Conservation (phyloP, 2,888 invertebrate genomes). For the Tenthredo amoena region DNA sequence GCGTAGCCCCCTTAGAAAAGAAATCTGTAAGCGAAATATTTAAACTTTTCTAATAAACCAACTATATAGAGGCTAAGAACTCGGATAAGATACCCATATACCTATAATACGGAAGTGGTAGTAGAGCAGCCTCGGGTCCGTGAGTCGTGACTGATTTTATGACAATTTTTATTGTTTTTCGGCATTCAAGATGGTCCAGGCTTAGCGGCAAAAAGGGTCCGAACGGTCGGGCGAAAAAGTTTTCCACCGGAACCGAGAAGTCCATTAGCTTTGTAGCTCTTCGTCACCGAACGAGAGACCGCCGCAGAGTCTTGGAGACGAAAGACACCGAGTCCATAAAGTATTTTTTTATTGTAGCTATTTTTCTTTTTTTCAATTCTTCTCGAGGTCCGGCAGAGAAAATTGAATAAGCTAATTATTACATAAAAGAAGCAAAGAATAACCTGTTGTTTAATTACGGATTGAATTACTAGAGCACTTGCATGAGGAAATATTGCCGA, state of each 20-base stretch:
- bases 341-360: not conserved
- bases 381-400: not conserved
- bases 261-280: conserved; percentile 45
- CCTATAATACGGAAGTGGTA: not conserved
- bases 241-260: conserved; percentile 38
- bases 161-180: conserved; percentile 50
- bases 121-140: not conserved
- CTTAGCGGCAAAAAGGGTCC: conserved; percentile 10
- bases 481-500: no score
- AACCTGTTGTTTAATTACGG: no score
- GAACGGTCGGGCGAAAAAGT: conserved; percentile 34
- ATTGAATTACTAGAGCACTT: no score
- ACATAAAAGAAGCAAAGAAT: no score
- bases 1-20: not conserved
- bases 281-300: conserved; percentile 7
- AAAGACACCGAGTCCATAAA: not conserved
- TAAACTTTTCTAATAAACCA: conserved; percentile 3
- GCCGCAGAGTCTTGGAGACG: not conserved
- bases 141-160: conserved; percentile 27
- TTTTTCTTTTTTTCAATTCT: not conserved
- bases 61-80: not conserved
- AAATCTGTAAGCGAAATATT: conserved; percentile 8
- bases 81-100: not conserved
- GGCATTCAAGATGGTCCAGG: conserved; percentile 14
- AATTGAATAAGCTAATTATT: not conserved